Evolutionary conservation across 1,140 invertebrate species (phyloP), one percentile per base, ranked within the genome.

Genomic region (Cotesia vestalis): DNA sequence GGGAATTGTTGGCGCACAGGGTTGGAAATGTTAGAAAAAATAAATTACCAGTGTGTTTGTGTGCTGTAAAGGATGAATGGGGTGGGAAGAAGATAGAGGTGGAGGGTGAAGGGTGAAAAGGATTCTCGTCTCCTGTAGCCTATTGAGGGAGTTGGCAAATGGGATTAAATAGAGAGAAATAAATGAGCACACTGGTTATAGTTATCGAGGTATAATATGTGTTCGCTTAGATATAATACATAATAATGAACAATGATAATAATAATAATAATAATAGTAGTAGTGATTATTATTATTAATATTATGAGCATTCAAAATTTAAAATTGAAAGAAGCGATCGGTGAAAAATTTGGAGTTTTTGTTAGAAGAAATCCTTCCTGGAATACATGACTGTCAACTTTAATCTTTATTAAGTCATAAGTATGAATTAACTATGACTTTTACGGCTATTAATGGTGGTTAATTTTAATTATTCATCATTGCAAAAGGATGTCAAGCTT

Each of bases 181-280:
- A 78, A 73, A 78, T 75, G 53, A 74, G 74, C 73, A 77, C 55
- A 51, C 61, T 59, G 60, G 70, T 66, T 72, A 75, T 75, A 72
- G 71, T 81, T 81, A 82, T 80, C 75, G 82, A 78, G 79, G 76
- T 83, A 83, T 83, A 83, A 83, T 83, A 82, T 83, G 81, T 83
- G 81, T 83, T 83, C 81, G 79, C 82, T 81, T 83, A 83, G 82
- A 81, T 81, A 83, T 76, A 78, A 51, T 81, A 81, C 78, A 78
- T 79, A 76, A 78, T 80, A 79, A 63, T 40, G 40, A 36, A 35
- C 12, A 62, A 62, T 35, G 11, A 36, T n/a, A 62, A 14, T 27
- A 62, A 62, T n/a, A 34, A 62, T n/a, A 14, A 64, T 46, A 64
- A 46, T 46, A 36, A 64, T 46, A 64, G 2, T 9, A 64, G 11